Percentiles rank a stretch among this genome's conserved stretches.
phyloP scores from a whole-genome alignment of 2,888 invertebrate genomes.

The Scelioninae gen. 1 region DNA sequence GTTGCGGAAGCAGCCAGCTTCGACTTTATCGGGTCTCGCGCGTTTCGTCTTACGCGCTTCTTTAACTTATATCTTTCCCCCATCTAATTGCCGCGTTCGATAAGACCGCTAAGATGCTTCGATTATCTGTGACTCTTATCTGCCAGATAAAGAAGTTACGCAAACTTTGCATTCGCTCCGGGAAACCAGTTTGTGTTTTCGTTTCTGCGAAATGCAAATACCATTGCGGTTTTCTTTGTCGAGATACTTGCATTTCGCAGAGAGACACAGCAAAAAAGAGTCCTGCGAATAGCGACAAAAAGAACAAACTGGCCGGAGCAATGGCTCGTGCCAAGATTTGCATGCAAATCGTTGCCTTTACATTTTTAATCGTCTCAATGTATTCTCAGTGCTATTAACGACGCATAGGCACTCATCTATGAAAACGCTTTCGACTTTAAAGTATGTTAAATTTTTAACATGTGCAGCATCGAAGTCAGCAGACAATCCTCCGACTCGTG shows the following conservation, averaged over 20 bases:
- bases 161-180: slow-evolving; percentile 47
- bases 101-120: slow-evolving; percentile 49
- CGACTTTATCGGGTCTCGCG: slow-evolving; percentile 36
- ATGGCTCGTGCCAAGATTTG: slow-evolving; percentile 66
- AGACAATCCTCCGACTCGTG: too few relatives aligned
- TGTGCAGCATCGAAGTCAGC: too few relatives aligned
- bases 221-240: slow-evolving; percentile 46
- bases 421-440: slow-evolving; percentile 4
- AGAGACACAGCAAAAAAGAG: slow-evolving; percentile 7
- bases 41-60: slow-evolving; percentile 53
- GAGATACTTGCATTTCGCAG: background rate
- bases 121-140: slow-evolving; percentile 64
- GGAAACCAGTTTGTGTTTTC: slow-evolving; percentile 65
- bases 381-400: slow-evolving; percentile 32
- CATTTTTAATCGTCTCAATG: slow-evolving; percentile 58
- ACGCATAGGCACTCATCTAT: background rate
- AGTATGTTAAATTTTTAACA: too few relatives aligned
- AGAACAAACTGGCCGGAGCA: slow-evolving; percentile 39
- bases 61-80: slow-evolving; percentile 55
- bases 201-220: slow-evolving; percentile 68
- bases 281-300: slow-evolving; percentile 33
- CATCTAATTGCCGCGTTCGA: slow-evolving; percentile 66
- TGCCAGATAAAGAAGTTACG: slow-evolving; percentile 66
- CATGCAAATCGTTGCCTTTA: slow-evolving; percentile 56
- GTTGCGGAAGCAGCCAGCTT: slow-evolving; percentile 41